Evolutionary conservation across 2,888 invertebrate genomes (phyloP).

Genomic region (Chrysolina americana): DNA sequence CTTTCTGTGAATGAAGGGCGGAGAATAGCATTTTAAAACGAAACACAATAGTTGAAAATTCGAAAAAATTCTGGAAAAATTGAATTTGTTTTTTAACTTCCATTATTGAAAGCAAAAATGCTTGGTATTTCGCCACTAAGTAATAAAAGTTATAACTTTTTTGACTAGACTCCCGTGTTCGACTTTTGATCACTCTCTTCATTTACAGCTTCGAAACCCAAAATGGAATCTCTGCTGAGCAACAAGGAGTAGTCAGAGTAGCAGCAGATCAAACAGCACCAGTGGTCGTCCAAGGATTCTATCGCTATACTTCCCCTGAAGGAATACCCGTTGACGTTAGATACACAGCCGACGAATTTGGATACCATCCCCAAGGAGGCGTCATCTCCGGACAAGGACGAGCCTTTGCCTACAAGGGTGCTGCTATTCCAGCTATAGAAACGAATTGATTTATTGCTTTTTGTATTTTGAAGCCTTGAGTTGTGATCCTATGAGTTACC

Average conservation of each 20-base stretch:
- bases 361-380: constrained; percentile 60
- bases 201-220: constrained; percentile 70
- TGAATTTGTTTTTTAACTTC: too few species aligned
- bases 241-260: constrained; percentile 71
- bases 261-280: constrained; percentile 57
- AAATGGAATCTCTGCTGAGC: constrained; percentile 76
- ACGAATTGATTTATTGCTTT: not conserved
- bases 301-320: constrained; percentile 59
- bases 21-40: too few species aligned
- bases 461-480: not conserved
- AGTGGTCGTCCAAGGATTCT: constrained; percentile 70
- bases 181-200: not conserved
- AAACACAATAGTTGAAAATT: too few species aligned
- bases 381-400: constrained; percentile 14
- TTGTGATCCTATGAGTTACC: constrained; percentile 24
- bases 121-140: too few species aligned
- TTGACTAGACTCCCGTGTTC: too few species aligned
- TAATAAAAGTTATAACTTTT: too few species aligned
- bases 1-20: too few species aligned
- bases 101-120: too few species aligned
- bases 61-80: too few species aligned
- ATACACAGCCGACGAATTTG: constrained; percentile 62
- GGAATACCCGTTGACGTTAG: constrained; percentile 54
- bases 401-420: constrained; percentile 3
- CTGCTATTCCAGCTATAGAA: not conserved